These are phyloP conservation scores for Cephus sareptanus DNA, from an alignment of 2,888 invertebrate genomes.

Conservation along the genomic window DNA sequence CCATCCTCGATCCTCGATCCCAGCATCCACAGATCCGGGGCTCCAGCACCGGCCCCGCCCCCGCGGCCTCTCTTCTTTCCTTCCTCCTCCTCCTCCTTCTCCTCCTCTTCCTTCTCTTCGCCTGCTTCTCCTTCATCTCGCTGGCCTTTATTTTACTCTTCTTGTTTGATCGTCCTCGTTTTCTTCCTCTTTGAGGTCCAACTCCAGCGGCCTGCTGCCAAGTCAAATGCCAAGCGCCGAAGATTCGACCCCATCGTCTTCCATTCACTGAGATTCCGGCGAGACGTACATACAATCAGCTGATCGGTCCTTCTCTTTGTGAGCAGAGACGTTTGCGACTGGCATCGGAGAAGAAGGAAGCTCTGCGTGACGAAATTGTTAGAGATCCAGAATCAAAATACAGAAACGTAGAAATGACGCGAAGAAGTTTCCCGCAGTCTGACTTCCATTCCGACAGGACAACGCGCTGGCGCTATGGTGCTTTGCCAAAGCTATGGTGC, in stretches of 20 bases:
- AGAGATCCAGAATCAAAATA: no score
- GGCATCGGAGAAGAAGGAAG: no score
- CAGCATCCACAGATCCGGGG: constrained; percentile 55
- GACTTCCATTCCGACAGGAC: no score
- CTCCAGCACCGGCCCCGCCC: constrained; percentile 57
- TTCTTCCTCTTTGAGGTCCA: constrained; percentile 19
- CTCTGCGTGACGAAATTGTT: no score
- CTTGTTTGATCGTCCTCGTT: constrained; percentile 27
- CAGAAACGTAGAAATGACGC: no score
- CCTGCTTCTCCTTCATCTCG: constrained; percentile 37
- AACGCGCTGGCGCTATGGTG: no score
- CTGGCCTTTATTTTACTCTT: constrained; percentile 20
- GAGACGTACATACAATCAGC: not conserved
- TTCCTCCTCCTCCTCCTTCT: constrained; percentile 29
- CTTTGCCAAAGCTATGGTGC: no score
- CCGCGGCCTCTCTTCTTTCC: constrained; percentile 41
- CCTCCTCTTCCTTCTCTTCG: constrained; percentile 24
- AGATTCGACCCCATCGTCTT: constrained; percentile 25
- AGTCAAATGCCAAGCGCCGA: constrained; percentile 36
- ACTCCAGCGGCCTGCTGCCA: constrained; percentile 32
- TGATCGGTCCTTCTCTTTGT: no score
- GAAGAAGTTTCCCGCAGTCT: no score
- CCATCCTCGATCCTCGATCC: constrained; percentile 28
- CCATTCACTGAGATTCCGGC: constrained; percentile 16
- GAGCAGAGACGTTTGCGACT: no score